These are phyloP conservation scores for Tenodera sinensis DNA, from an alignment of 2,888 invertebrate genomes.

Conservation along the genomic window DNA sequence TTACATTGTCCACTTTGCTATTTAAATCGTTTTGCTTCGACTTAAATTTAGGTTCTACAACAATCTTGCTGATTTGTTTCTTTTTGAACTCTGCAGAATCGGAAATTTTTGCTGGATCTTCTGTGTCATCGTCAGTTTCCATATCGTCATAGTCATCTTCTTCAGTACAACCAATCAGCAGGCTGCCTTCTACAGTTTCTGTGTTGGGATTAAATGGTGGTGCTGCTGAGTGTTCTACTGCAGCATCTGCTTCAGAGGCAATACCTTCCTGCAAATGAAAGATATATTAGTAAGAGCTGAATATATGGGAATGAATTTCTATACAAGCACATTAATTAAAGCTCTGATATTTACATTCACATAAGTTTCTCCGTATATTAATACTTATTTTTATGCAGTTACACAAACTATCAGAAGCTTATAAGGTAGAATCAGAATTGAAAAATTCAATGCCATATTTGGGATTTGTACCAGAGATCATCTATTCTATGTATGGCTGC, in stretches of 20 bases:
- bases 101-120: neutral
- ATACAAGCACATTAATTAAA: too few relatives aligned
- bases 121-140: neutral
- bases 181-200: neutral
- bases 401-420: too few relatives aligned
- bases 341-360: too few relatives aligned
- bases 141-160: neutral
- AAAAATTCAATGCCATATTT: too few relatives aligned
- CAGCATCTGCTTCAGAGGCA: neutral
- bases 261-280: neutral
- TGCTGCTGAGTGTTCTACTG: neutral
- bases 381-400: too few relatives aligned
- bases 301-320: too few relatives aligned
- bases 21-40: neutral
- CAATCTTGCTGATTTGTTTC: neutral
- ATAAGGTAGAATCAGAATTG: too few relatives aligned
- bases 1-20: neutral
- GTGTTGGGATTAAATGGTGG: neutral
- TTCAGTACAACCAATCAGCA: neutral
- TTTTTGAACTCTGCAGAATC: neutral
- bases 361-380: too few relatives aligned
- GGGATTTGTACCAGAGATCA: too few relatives aligned
- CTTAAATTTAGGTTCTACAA: neutral
- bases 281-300: neutral
- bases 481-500: too few relatives aligned